Base-by-base conservation (phyloP, 1,140 invertebrate genomes). In the Drosophila lowei region DNA sequence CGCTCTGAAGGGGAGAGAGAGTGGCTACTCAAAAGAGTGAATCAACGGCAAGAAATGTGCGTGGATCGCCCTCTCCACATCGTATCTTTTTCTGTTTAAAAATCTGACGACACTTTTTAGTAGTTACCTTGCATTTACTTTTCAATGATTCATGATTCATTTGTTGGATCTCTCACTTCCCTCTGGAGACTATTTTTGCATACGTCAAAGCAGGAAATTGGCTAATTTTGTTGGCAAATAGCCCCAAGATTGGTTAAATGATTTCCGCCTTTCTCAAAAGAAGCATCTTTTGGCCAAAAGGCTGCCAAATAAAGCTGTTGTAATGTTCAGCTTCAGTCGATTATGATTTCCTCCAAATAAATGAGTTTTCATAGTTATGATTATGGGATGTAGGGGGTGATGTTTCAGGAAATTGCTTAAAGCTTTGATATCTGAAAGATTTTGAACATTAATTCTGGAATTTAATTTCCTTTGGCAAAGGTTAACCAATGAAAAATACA, bases 11-110 rank as follows among this genome's bases (percentile, higher is more conserved):
- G 59, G 28, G 61, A 47, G 55, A 48, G 65, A 38, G 63, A 38
- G 11, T 38, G 11, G 11, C 3, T 5, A 38, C 34, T 38, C 34
- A 8, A 38, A 34, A 38, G 13, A 18, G 34, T 70, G 66, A 70
- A 13, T 70, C 66, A 70, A 52, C 56, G 44, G 43, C 18, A 2
- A 68, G 50, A 48, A 57, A 70, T 70, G 64, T 68, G 63, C 34
- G 62, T 68, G 63, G 43, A 13, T 34, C 30, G 42, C 30, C 34
- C 3, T 13, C 34, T 38, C 34, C 3, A 9, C 34, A 38, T 13
- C 34, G 11, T 65, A 67, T 67, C 49, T 54, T 47, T 65, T 68
- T 18, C 63, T 18, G 25, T 8, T 55, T 56, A 68, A 49, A 47
- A 42, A 67, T 41, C 30, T 67, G 65, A 68, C 50, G 44, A 23